Conservation (phyloP, 2,113 vertebrate species). For the Callospermophilus lateralis region DNA sequence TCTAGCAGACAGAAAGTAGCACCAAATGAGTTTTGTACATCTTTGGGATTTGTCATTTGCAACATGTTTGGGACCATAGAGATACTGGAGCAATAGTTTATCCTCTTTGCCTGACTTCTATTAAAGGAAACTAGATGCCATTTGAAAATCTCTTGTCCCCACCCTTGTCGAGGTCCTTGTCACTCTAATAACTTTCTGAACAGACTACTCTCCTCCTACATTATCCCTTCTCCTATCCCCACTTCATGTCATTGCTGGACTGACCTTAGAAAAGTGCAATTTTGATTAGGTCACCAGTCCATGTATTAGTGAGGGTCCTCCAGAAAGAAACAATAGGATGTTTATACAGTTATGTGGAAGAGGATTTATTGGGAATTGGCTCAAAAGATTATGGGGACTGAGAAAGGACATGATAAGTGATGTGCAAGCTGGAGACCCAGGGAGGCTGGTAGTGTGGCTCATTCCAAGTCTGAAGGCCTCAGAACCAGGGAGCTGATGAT, state of each 20-base stretch:
- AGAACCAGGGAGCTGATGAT: neutral
- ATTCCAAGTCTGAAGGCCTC: neutral
- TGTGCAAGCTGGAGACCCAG: neutral
- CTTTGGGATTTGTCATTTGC: slow-evolving; percentile 8
- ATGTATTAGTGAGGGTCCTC: neutral
- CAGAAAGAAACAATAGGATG: neutral
- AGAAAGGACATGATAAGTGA: neutral
- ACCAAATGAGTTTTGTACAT: slow-evolving; percentile 59
- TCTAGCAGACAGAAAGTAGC: neutral
- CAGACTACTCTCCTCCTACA: neutral
- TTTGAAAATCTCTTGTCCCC: slow-evolving; percentile 33
- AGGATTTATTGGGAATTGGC: neutral
- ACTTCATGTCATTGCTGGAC: neutral
- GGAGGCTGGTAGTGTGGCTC: neutral
- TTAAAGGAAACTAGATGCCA: neutral
- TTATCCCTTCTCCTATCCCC: neutral
- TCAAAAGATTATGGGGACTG: neutral
- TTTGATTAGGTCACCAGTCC: neutral
- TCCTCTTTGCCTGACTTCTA: slow-evolving; percentile 40
- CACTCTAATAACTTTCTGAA: slow-evolving; percentile 18
- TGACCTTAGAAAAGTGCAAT: slow-evolving; percentile 3
- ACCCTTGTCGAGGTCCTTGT: neutral
- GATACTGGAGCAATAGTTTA: slow-evolving; percentile 17
- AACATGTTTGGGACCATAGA: neutral
- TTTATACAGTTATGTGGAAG: neutral